Evolutionary conservation across 2,888 invertebrate genomes (phyloP), one percentile per base, ranked within the genome.

Genomic region (Drosophila koepferae): DNA sequence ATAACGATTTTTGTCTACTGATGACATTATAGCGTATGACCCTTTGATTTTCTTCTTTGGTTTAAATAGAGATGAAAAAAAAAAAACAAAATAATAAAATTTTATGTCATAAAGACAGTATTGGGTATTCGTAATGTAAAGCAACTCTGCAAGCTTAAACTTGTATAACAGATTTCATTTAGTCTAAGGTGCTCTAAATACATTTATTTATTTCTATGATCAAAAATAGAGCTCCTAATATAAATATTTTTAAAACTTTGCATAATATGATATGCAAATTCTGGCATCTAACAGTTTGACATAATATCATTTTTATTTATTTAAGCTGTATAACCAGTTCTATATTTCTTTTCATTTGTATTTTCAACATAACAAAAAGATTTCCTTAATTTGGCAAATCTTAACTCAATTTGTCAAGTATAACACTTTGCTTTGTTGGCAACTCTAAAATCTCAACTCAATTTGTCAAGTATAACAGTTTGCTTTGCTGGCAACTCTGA

Each of bases 381-480:
- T 8, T n/a, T n/a, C 1, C n/a, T 41, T n/a, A 41, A 1, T 34
- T 34, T 34, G 20, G 20, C 23, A 23, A 23, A 23, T 23, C 23
- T 23, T 23, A 23, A 4, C 23, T 23, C 23, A 23, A 23, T 23
- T 23, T 4, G 23, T 23, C 23, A 23, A 23, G 23, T 23, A 23
- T 23, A 23, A 23, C 23, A 23, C 2, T 38, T 38, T 5, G 2
- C 4, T 0, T 6, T 14, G 5, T 10, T 43, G 12, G 5, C 14
- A 44, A 20, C 20, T 46, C 14, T 48, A 16, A 28, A 16, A 23
- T 8, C 23, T 14, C 8, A 46, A 5, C 28, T n/a, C n/a, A 20
- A 36, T 9, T 14, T 20, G 16, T 23, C 38, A 38, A 16, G 16
- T 55, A 55, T 55, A 55, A 55, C 54, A n/a, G 54, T 40, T 55